phyloP scores from a whole-genome alignment of 2,113 vertebrate genomes.

The Machaerirhynchus nigripectus region DNA sequence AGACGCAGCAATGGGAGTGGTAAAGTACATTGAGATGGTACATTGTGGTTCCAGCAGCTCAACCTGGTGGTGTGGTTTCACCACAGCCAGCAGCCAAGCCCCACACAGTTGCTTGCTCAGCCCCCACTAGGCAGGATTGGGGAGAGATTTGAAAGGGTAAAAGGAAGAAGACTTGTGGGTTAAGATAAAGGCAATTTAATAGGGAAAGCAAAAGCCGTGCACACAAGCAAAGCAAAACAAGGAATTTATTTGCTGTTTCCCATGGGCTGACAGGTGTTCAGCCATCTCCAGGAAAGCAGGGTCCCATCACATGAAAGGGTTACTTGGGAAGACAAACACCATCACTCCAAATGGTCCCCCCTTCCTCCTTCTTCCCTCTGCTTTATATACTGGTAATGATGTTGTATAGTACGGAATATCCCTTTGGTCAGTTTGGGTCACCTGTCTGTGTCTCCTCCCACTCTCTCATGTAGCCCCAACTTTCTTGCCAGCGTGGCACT shows the following conservation, averaged over 20 bases:
- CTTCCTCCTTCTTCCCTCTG: background rate
- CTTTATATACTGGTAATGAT: background rate
- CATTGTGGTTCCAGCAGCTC: background rate
- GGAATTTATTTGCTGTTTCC: background rate
- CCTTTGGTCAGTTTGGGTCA: background rate
- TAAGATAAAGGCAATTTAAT: background rate
- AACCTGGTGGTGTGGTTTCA: background rate
- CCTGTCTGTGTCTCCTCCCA: background rate
- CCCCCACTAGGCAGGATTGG: background rate
- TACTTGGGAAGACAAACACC: background rate
- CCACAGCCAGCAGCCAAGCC: background rate
- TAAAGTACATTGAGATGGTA: background rate
- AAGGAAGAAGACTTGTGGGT: background rate
- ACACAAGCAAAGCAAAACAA: background rate
- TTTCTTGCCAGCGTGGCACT: rapidly evolving
- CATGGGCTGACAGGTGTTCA: background rate
- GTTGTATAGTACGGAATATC: background rate
- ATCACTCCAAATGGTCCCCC: background rate
- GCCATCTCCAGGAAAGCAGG: background rate
- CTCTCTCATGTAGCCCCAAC: rapidly evolving
- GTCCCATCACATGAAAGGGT: background rate
- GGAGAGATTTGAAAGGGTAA: background rate
- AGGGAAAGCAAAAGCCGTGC: background rate
- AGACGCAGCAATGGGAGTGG: background rate
- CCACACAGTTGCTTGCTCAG: background rate